Conservation (phyloP, 2,797 vertebrate species). For the Pygocentrus nattereri region DNA sequence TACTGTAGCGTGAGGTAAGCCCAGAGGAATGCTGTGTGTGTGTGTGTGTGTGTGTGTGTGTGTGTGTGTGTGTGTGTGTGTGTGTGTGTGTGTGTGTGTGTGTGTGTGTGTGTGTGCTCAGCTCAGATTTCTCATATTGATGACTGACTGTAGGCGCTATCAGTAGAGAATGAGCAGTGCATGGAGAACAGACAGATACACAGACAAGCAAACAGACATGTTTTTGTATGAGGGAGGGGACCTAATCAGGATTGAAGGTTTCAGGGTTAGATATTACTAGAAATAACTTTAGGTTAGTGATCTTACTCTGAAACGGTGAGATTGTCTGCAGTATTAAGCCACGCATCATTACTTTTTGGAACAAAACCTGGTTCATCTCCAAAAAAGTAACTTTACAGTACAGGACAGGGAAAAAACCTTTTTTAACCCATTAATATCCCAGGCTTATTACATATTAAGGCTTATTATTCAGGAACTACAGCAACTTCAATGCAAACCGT, state of each 20-base stretch:
- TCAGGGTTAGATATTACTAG: constrained; percentile 1
- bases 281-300: constrained; percentile 6
- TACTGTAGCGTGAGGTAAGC: constrained; percentile 46
- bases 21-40: constrained; percentile 52
- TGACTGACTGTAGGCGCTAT: constrained; percentile 21
- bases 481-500: no score
- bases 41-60: constrained; percentile 29
- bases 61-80: constrained; percentile 12
- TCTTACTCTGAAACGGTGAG: neutral
- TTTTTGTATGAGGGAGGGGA: neutral
- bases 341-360: no score
- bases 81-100: no score
- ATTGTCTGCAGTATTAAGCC: neutral
- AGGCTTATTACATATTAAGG: no score
- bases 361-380: no score
- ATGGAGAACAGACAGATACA: neutral
- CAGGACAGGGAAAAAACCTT: no score
- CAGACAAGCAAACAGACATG: no score
- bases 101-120: no score
- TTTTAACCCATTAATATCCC: no score
- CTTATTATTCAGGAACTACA: no score
- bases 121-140: constrained; percentile 54
- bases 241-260: constrained; percentile 27
- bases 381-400: no score
- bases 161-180: neutral